phyloP scores from a whole-genome alignment of 2,113 vertebrate species.

The Ahaetulla prasina region DNA sequence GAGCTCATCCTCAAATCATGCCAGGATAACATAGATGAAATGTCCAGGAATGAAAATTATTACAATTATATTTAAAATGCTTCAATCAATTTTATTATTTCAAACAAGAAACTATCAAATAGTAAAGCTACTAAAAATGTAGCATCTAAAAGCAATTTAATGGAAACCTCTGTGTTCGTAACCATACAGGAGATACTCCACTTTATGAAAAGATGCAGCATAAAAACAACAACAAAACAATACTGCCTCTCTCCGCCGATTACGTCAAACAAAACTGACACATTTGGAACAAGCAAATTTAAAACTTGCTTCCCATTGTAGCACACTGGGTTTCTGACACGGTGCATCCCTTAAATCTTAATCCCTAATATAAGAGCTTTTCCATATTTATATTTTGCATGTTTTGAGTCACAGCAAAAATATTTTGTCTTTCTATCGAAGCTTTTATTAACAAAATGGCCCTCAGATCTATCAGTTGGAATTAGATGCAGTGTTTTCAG shows the following conservation, averaged over 20 bases:
- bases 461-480: background rate
- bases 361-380: background rate
- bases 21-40: background rate
- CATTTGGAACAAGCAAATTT: background rate
- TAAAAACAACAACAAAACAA: background rate
- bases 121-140: background rate
- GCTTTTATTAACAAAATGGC: background rate
- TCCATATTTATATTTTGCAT: background rate
- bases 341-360: background rate
- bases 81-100: background rate
- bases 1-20: background rate
- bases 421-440: background rate
- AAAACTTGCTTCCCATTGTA: background rate
- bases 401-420: background rate
- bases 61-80: slow-evolving; percentile 8
- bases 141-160: background rate
- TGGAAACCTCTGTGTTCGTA: background rate
- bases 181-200: background rate
- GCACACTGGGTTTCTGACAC: background rate
- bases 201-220: background rate
- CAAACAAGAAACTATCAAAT: background rate
- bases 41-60: slow-evolving; percentile 19
- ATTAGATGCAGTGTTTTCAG: background rate
- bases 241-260: background rate
- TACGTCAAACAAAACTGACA: background rate